A percentile compares a stretch with the other conserved stretches of the same genome.
Evolutionary conservation across 2,888 invertebrate genomes (phyloP).

Genomic region (Oegoconia quadripuncta): DNA sequence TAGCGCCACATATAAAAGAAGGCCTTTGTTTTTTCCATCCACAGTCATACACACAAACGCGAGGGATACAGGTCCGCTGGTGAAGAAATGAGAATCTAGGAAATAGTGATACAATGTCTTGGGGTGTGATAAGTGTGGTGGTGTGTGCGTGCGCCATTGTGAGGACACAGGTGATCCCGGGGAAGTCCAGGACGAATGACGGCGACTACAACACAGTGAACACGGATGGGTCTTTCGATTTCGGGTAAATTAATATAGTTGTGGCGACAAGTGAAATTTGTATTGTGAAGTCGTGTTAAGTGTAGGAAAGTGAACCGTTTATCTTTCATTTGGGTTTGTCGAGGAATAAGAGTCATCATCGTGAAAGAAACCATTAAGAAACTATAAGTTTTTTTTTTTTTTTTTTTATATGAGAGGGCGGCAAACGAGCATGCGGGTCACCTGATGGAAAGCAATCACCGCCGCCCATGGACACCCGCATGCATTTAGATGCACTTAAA

Average conservation of each 20-base stretch:
- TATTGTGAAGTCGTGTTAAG: no score
- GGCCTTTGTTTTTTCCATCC: conserved; percentile 61
- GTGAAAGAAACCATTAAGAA: no score
- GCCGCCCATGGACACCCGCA: no score
- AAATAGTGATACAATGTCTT: conserved; percentile 50
- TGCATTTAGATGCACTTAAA: no score
- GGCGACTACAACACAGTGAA: conserved; percentile 82
- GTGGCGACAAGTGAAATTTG: no score
- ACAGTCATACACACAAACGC: conserved; percentile 54
- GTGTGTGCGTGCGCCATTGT: conserved; percentile 60
- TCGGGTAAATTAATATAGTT: conserved; percentile 81
- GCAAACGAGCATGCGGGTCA: no score
- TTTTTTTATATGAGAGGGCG: no score
- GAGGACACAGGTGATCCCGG: conserved; percentile 68
- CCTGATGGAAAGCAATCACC: no score
- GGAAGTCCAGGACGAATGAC: conserved; percentile 69
- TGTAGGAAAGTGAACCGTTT: no score
- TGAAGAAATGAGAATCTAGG: conserved; percentile 36
- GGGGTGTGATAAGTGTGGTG: conserved; percentile 51
- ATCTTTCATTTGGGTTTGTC: no score
- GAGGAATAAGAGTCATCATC: no score
- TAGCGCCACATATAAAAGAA: conserved; percentile 69
- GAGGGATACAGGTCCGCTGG: conserved; percentile 30
- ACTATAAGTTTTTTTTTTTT: no score
- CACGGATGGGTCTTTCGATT: conserved; percentile 86